A percentile compares a stretch with the other conserved stretches of the same genome.
Evolutionary conservation across 2,797 vertebrate species (phyloP).

Genomic region (Siniperca undulata): DNA sequence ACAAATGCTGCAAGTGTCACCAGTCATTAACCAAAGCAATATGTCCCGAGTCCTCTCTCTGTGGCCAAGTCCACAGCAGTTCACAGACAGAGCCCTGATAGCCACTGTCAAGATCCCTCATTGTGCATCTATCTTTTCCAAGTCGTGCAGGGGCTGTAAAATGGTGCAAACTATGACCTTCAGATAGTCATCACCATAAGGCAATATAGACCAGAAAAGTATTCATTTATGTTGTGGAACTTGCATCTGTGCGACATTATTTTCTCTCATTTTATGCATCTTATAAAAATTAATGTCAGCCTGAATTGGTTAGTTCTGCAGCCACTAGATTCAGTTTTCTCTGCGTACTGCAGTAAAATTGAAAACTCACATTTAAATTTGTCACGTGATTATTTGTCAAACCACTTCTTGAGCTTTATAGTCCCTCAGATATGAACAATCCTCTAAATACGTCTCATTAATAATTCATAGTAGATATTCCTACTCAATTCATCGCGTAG

Average conservation of each 20-base stretch:
- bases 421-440: conserved; percentile 55
- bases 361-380: conserved; percentile 45
- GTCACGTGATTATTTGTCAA: conserved; percentile 52
- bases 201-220: conserved; percentile 19
- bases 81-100: conserved; percentile 59
- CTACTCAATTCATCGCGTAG: conserved; percentile 63
- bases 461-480: conserved; percentile 67
- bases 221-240: conserved; percentile 34
- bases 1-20: conserved; percentile 82
- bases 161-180: conserved; percentile 60
- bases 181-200: conserved; percentile 34
- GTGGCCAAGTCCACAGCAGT: conserved; percentile 58
- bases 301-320: conserved; percentile 21
- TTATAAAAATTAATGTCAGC: conserved; percentile 19
- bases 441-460: conserved; percentile 56
- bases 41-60: conserved; percentile 72
- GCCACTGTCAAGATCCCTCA: conserved; percentile 50
- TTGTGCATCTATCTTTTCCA: conserved; percentile 55
- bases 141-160: conserved; percentile 43
- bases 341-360: conserved; percentile 8
- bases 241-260: conserved; percentile 8
- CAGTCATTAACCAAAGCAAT: conserved; percentile 83
- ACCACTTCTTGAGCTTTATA: conserved; percentile 41
- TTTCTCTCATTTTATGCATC: conserved; percentile 32
- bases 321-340: conserved; percentile 5